These are phyloP conservation scores for Leucophenga varia DNA, from an alignment of 1,140 invertebrate genomes.

Conservation along the genomic window DNA sequence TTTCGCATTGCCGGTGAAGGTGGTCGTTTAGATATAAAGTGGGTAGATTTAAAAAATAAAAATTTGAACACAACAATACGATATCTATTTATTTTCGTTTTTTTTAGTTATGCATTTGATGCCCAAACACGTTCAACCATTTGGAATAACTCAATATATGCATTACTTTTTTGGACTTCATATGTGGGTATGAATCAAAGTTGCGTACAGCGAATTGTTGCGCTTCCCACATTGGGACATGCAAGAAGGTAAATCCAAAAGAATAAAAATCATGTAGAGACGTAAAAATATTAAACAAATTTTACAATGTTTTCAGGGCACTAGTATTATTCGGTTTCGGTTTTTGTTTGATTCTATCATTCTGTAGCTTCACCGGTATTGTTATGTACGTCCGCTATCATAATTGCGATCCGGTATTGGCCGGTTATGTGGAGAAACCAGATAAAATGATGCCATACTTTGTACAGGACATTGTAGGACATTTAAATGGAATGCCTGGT, in stretches of 20 bases:
- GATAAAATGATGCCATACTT: constrained; percentile 65
- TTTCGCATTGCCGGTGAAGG: constrained; percentile 61
- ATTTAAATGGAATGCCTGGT: constrained; percentile 64
- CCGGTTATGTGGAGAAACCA: constrained; percentile 56
- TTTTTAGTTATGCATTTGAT: constrained; percentile 29
- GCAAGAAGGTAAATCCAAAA: constrained; percentile 33
- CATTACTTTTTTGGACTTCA: constrained; percentile 39
- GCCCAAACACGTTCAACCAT: constrained; percentile 35
- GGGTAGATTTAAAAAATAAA: constrained; percentile 62
- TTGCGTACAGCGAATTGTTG: constrained; percentile 47
- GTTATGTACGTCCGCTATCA: constrained; percentile 70
- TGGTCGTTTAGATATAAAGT: constrained; percentile 66
- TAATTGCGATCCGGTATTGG: constrained; percentile 70
- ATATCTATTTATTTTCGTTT: not conserved
- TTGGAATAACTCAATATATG: constrained; percentile 29
- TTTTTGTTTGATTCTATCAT: constrained; percentile 54
- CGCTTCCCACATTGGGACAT: constrained; percentile 32
- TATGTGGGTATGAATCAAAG: constrained; percentile 46
- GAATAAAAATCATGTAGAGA: constrained; percentile 28
- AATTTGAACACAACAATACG: too few relatives aligned
- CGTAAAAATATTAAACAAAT: constrained; percentile 54
- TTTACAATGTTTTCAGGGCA: constrained; percentile 39
- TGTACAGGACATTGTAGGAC: constrained; percentile 64
- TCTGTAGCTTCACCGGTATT: constrained; percentile 65
- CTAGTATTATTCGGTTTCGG: constrained; percentile 58